Percentiles rank a stretch among this genome's conserved stretches.
phyloP scores from a whole-genome alignment of 2,888 invertebrate genomes.

The Mesochorus sp. region DNA sequence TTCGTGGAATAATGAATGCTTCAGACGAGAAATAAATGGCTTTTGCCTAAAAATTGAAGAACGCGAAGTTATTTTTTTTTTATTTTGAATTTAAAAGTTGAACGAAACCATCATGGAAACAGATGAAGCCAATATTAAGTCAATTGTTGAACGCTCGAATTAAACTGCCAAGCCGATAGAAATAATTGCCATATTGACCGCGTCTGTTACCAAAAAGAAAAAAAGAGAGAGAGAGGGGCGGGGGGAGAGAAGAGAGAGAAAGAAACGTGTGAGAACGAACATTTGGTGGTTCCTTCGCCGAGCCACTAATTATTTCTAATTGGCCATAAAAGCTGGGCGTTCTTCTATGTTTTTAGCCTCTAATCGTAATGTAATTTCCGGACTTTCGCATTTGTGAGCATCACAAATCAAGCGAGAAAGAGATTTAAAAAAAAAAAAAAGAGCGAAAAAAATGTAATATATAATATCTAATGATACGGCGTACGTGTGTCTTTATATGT shows the following conservation, averaged over 20 bases:
- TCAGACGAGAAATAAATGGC: background rate
- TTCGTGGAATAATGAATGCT: background rate
- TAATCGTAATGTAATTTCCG: constrained; percentile 51
- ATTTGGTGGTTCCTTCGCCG: constrained; percentile 44
- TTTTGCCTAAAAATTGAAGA: constrained; percentile 20
- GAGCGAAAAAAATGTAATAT: constrained; percentile 19
- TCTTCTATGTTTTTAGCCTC: constrained; percentile 41
- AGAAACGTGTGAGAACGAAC: constrained; percentile 53
- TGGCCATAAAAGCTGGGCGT: constrained; percentile 59
- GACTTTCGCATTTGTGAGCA: constrained; percentile 51
- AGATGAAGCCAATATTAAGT: constrained; percentile 45
- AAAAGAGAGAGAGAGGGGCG: background rate
- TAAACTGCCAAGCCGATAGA: constrained; percentile 26
- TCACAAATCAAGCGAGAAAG: constrained; percentile 5
- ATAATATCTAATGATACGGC: constrained; percentile 33
- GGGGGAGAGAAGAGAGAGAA: background rate
- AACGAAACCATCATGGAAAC: constrained; percentile 15
- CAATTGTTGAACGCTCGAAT: constrained; percentile 40
- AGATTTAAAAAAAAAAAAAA: constrained; percentile 4
- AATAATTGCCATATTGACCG: constrained; percentile 48
- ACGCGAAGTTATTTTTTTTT: background rate
- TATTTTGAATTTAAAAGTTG: background rate
- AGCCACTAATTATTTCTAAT: constrained; percentile 59
- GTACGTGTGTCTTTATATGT: constrained; percentile 12
- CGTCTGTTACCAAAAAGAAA: background rate